Evolutionary conservation across 2,888 invertebrate genomes (phyloP).

Genomic region (Augochlorella aurata): DNA sequence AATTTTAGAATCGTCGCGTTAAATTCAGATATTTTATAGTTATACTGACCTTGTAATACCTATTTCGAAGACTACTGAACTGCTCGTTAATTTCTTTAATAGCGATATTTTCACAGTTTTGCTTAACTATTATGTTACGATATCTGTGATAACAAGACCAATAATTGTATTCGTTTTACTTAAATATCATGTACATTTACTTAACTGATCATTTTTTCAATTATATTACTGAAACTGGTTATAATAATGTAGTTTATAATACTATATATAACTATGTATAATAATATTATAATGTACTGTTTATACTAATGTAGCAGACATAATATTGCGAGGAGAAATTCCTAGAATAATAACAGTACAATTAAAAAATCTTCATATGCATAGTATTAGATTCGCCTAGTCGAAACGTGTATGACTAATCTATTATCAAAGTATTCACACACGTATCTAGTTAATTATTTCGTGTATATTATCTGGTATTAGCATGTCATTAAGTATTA

Average conservation of each 20-base stretch:
- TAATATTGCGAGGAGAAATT: too few species aligned
- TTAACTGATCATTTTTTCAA: background rate
- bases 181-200: background rate
- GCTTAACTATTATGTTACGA: background rate
- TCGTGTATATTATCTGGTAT: too few species aligned
- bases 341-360: too few species aligned
- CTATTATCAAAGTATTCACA: too few species aligned
- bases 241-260: background rate
- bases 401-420: too few species aligned
- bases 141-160: background rate
- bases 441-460: background rate
- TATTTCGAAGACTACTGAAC: background rate
- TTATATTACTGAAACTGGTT: background rate
- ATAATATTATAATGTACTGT: too few species aligned
- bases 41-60: slow-evolving; percentile 8
- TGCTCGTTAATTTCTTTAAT: background rate
- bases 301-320: too few species aligned
- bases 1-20: slow-evolving; percentile 63
- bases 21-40: slow-evolving; percentile 27
- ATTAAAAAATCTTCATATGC: too few species aligned
- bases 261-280: too few species aligned
- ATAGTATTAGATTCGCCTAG: too few species aligned
- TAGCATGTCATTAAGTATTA: too few species aligned
- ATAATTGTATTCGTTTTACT: too few species aligned
- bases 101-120: background rate